phyloP scores from a whole-genome alignment of 2,113 vertebrate species.

The Sylvilagus bachmani region DNA sequence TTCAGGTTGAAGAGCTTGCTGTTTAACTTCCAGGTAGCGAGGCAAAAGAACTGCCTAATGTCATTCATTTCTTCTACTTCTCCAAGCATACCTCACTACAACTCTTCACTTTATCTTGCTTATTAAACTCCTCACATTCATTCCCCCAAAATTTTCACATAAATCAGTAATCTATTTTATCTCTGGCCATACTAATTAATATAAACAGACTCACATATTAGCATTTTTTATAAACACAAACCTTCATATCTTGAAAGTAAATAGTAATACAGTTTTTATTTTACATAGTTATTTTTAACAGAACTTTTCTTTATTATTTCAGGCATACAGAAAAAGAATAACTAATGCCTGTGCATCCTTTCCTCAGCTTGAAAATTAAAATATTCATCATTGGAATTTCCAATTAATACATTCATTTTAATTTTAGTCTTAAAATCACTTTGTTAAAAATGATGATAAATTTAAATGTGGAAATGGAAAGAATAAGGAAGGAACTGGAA shows the following conservation, averaged over 20 bases:
- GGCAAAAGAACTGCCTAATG: not conserved
- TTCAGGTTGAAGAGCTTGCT: not conserved
- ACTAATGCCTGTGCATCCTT: not conserved
- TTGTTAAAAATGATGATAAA: constrained; percentile 58
- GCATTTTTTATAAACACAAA: constrained; percentile 50
- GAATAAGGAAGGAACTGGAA: not conserved
- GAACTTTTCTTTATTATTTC: constrained; percentile 31
- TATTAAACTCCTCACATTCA: not conserved
- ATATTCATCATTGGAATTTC: constrained; percentile 24
- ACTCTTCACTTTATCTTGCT: not conserved
- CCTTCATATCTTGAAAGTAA: not conserved
- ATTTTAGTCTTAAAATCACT: constrained; percentile 38
- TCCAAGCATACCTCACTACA: not conserved
- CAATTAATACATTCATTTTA: constrained; percentile 28
- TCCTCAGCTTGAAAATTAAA: constrained; percentile 35
- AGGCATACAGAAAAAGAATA: constrained; percentile 42
- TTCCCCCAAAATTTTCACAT: not conserved
- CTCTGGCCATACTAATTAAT: not conserved
- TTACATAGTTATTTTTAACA: constrained; percentile 42
- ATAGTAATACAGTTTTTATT: not conserved
- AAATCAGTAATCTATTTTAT: constrained; percentile 14
- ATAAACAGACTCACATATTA: not conserved
- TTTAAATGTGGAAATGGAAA: constrained; percentile 60
- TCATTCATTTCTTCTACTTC: not conserved
- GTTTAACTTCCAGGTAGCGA: constrained; percentile 16